Evolutionary conservation across 2,113 vertebrate genomes (phyloP), one percentile per base, ranked within the genome.

Genomic region (Pionites leucogaster): DNA sequence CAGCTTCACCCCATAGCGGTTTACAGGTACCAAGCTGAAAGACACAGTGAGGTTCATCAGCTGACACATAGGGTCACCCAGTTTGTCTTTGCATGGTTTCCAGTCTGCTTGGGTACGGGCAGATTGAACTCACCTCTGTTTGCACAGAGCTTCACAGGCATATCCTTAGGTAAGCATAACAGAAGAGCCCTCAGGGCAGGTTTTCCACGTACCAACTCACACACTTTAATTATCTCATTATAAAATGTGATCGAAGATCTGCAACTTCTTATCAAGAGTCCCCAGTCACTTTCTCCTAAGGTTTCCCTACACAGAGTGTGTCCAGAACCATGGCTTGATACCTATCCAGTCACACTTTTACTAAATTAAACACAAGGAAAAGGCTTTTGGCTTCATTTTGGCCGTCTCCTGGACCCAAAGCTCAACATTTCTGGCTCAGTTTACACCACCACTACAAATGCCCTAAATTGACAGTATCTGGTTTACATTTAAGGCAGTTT

Each of bases 401-500:
- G 68, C 79, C 2, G 9, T 33, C 79, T 94, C 46, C 63, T 81
- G 79, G 85, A 88, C 64, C 42, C 64, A 78, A 1, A 2, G 71
- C 60, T 90, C 68, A 86, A 80, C 80, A 47, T 88, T 95, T 83
- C 92, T 96, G 82, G 79, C 92, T 96, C 95, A 92, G 68, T 92
- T 96, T 96, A 90, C 63, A 83, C 64, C 71, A 82, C 64, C 53
- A 62, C 79, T 93, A 88, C 85, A 86, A 90, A 88, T 94, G 68
- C 79, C 88, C 68, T 83, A 90, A 92, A 95, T 35, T 92, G 96
- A 95, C 96, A 86, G 68, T 95, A 93, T 96, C 96, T 97, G 96
- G 88, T 96, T 97, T 97, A 93, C 86, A 96, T 97, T 96, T 95
- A 90, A 17, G 27, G 76, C 90, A 95, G 90, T 92, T 94, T 97